These are phyloP conservation scores for Sturnira hondurensis DNA, from an alignment of 2,113 vertebrate species.

Conservation along the genomic window DNA sequence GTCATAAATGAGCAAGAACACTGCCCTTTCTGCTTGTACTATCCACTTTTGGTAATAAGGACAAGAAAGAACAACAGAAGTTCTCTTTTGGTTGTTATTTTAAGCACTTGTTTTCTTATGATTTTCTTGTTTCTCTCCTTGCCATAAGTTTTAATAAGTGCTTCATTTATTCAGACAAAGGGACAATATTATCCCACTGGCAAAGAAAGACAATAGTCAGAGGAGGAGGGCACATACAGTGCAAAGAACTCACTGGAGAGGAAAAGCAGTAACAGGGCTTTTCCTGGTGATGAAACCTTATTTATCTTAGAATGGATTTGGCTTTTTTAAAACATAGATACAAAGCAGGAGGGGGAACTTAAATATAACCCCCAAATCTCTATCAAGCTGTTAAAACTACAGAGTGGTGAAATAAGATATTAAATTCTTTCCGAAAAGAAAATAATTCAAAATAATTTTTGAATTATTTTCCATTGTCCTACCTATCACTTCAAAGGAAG, in stretches of 20 bases:
- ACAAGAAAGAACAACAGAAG: not conserved
- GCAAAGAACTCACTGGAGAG: conserved; percentile 15
- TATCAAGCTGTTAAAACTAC: conserved; percentile 14
- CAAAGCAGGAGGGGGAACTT: not conserved
- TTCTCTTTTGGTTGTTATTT: not conserved
- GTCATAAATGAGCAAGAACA: not conserved
- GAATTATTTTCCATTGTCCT: conserved; percentile 43
- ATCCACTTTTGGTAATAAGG: not conserved
- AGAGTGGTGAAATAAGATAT: not conserved
- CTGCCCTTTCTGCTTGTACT: not conserved
- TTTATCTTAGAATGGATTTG: conserved; percentile 36
- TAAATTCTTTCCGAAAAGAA: conserved; percentile 37
- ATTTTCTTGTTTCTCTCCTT: not conserved
- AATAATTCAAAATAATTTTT: too few relatives aligned
- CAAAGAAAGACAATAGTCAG: not conserved
- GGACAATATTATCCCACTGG: not conserved
- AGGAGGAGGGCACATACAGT: not conserved
- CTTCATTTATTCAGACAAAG: conserved; percentile 18
- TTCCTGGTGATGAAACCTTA: conserved; percentile 12
- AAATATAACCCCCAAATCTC: conserved; percentile 8
- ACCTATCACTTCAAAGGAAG: conserved; percentile 45
- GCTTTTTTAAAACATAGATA: conserved; percentile 23
- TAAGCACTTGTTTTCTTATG: not conserved
- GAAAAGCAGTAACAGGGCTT: too few relatives aligned
- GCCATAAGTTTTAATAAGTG: not conserved